These are phyloP conservation scores for Epinotia nisella DNA, from an alignment of 2,888 invertebrate genomes.

Conservation along the genomic window DNA sequence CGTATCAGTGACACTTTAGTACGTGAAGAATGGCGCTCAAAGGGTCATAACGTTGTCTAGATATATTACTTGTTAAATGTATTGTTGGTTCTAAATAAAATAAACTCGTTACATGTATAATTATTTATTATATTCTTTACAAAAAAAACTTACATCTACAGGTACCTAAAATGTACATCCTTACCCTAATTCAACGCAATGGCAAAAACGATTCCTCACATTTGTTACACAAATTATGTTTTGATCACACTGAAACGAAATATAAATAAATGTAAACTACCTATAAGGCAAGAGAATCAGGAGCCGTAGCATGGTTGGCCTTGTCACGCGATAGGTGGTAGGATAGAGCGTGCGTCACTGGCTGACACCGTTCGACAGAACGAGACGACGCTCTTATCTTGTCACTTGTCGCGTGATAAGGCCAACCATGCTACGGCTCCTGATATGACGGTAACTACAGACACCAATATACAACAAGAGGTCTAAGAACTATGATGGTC, in stretches of 20 bases:
- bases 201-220: constrained; percentile 78
- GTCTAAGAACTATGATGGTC: background rate
- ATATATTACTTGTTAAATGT: background rate
- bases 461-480: constrained; percentile 36
- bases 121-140: constrained; percentile 77
- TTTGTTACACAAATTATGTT: constrained; percentile 58
- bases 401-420: no score
- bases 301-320: no score
- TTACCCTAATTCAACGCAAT: constrained; percentile 82
- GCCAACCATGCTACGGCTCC: no score
- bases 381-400: no score
- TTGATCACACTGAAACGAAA: constrained; percentile 70
- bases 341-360: no score
- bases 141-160: constrained; percentile 79
- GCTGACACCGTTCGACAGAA: no score
- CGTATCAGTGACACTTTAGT: no score
- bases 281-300: constrained; percentile 72
- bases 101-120: constrained; percentile 47
- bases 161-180: constrained; percentile 83
- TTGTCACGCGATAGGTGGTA: no score
- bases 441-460: constrained; percentile 42
- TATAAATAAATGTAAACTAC: constrained; percentile 75
- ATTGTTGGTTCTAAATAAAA: constrained; percentile 43
- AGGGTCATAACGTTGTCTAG: constrained; percentile 5
- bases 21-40: no score